phyloP scores from a whole-genome alignment of 2,797 vertebrate genomes.

The Mormyrops boulengeri region DNA sequence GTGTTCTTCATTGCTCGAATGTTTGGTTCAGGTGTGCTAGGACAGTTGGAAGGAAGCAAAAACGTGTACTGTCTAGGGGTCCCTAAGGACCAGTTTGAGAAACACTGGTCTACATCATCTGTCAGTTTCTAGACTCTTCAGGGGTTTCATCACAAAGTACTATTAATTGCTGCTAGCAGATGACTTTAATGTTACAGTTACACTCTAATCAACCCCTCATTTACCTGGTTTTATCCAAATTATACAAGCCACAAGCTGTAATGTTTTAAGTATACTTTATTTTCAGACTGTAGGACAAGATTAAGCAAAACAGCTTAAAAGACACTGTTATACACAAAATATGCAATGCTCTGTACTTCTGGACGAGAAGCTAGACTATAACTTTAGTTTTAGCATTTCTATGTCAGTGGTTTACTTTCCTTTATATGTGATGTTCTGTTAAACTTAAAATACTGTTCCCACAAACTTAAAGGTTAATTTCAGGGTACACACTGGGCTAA shows the following conservation, averaged over 20 bases:
- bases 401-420: not conserved
- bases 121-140: not conserved
- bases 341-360: not conserved
- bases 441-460: constrained; percentile 31
- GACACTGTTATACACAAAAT: not conserved
- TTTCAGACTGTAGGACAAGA: not conserved
- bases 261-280: not conserved
- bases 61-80: not conserved
- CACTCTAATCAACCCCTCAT: not conserved
- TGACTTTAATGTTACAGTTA: not conserved
- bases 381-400: not conserved
- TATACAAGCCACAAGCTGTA: not conserved
- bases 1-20: not conserved
- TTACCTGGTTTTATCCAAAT: not conserved
- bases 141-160: not conserved
- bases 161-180: not conserved
- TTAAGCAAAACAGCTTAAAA: not conserved
- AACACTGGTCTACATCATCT: not conserved
- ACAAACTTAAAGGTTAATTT: not conserved
- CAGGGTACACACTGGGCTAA: not conserved
- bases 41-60: not conserved
- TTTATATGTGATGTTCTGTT: not conserved
- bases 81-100: not conserved
- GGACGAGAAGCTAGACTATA: not conserved
- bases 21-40: not conserved